Conservation (phyloP, 2,113 vertebrate species). For the Herpetotheres cachinnans region DNA sequence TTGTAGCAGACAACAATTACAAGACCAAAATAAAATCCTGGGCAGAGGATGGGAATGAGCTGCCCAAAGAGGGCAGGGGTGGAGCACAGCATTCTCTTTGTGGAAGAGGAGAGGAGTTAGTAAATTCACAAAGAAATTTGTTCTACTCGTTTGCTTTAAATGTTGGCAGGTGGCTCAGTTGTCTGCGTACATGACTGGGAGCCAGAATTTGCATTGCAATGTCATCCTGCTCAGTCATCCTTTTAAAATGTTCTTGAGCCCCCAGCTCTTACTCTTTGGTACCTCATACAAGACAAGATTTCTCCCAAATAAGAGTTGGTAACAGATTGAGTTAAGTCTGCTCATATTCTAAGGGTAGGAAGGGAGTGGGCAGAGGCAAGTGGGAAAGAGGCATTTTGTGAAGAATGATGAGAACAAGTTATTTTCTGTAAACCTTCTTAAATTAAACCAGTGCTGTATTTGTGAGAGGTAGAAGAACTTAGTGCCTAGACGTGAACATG, state of each 20-base stretch:
- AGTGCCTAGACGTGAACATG: not conserved
- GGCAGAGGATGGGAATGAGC: not conserved
- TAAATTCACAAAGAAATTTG: constrained; percentile 1
- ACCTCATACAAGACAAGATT: not conserved
- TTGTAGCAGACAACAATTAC: not conserved
- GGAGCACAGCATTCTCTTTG: not conserved
- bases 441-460: not conserved
- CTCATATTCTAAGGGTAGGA: not conserved
- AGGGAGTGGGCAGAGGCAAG: constrained; percentile 6
- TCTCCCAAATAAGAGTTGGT: not conserved
- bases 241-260: not conserved
- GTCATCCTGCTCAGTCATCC: not conserved
- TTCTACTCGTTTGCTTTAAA: constrained; percentile 1
- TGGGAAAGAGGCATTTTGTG: not conserved
- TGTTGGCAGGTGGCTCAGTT: not conserved
- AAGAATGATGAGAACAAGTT: constrained; percentile 34
- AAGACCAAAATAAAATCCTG: not conserved
- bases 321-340: not conserved
- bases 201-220: not conserved
- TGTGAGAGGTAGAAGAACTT: not conserved
- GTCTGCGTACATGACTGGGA: not conserved
- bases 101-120: not conserved
- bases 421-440: constrained; percentile 3
- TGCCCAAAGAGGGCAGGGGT: not conserved
- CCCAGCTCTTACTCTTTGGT: not conserved